Evolutionary conservation across 2,797 vertebrate species (phyloP), one percentile per base, ranked within the genome.

Genomic region (Alauda arvensis): DNA sequence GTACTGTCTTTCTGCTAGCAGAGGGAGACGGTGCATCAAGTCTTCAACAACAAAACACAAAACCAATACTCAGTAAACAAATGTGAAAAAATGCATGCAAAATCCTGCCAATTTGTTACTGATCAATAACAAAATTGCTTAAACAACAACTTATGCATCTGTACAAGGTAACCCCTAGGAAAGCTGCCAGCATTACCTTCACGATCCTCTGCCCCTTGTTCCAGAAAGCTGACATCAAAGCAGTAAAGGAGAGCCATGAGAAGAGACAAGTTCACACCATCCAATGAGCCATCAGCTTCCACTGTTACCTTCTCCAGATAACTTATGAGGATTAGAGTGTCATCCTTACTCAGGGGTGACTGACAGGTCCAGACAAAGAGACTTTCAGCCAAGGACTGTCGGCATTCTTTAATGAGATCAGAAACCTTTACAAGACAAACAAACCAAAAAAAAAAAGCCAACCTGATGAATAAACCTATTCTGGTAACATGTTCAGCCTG

Each of bases 341-440:
- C 98, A 83, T 99, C 99, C 97, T 98, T 99, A 87, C 93, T 97
- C 78, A 99, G 96, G 1, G 99, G 98, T 12, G 99, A 99, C 87
- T 99, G 99, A 91, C 99, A 99, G 40, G 99, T 98, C 99, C 99
- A 99, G n/a, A 97, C 97, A 96, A 99, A 99, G 62, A 99, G 96
- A 92, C 98, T 98, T 91, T 99, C 99, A 66, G 99, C 98, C 86
- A 99, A 95, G 17, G 98, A 98, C 89, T 98, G 98, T 33, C 98
- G 96, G 87, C 98, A 98, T 75, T 99, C 99, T 95, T 98, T 99
- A 95, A 99, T 98, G 81, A 99, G 98, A 94, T 99, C 99, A 40
- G 98, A 97, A 86, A 99, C 99, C 99, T 99, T 90, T 42, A 57
- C 40, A 48, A 67, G 17, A 43, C 86, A 95, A 43, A 14, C 29